Evolutionary conservation across 1,140 invertebrate genomes (phyloP).

Genomic region (Diuraphis noxia): DNA sequence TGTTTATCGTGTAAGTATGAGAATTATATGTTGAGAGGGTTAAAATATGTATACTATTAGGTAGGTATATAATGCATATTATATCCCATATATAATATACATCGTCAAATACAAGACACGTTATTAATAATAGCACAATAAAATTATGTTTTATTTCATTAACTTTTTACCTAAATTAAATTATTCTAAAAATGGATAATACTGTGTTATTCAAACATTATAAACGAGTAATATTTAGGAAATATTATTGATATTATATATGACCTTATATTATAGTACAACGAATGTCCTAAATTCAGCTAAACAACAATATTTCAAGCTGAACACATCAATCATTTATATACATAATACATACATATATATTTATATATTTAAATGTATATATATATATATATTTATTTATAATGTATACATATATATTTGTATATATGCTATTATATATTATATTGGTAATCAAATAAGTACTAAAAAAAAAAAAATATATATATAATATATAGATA

Average conservation of each 20-base stretch:
- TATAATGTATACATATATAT: constrained; percentile 25
- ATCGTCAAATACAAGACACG: constrained; percentile 16
- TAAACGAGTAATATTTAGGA: constrained; percentile 51
- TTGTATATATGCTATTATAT: constrained; percentile 17
- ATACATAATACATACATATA: constrained; percentile 32
- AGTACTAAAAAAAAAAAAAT: constrained; percentile 38
- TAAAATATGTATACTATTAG: neutral
- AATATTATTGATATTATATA: constrained; percentile 50
- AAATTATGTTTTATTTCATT: constrained; percentile 50
- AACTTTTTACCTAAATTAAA: constrained; percentile 43
- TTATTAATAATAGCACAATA: constrained; percentile 44
- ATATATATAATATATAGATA: constrained; percentile 30
- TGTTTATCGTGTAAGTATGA: neutral
- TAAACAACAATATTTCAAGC: constrained; percentile 50
- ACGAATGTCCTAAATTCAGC: constrained; percentile 49
- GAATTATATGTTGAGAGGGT: neutral
- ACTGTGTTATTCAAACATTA: constrained; percentile 42
- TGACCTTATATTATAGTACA: constrained; percentile 50
- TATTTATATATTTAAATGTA: neutral
- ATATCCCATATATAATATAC: neutral
- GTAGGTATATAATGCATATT: neutral
- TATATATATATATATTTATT: constrained; percentile 13
- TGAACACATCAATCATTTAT: constrained; percentile 50
- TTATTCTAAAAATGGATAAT: constrained; percentile 49
- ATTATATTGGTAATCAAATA: constrained; percentile 32